Evolutionary conservation across 1,140 invertebrate genomes (phyloP), one percentile per base, ranked within the genome.

Genomic region (Mactra quadrangularis): DNA sequence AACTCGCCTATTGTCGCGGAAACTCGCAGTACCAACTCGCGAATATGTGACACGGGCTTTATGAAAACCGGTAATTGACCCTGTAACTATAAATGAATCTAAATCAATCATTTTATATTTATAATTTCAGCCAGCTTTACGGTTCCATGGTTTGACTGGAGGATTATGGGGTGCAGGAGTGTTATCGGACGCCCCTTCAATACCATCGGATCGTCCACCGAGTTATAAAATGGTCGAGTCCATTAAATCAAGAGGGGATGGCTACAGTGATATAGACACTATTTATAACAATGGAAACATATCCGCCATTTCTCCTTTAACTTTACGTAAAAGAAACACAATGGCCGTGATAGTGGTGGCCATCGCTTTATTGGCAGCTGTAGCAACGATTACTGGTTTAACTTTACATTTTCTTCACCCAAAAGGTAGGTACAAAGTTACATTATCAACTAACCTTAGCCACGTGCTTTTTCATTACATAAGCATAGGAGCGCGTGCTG

Each of bases 91-190:
- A n/a, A n/a, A n/a, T n/a, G n/a, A n/a, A n/a, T n/a, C n/a, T n/a
- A n/a, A n/a, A n/a, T n/a, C n/a, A n/a, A n/a, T n/a, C n/a, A n/a
- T n/a, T n/a, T n/a, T n/a, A 41, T 41, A 7, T 41, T 15, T 41
- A 6, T 7, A 7, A 41, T 68, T 66, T 38, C 68, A 82, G 78
- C 78, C 78, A 31, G 78, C 78, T 15, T 31, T 82, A 33, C 78
- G 78, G 17, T 82, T 82, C 45, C 78, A 82, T 52, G 78, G 78
- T 2, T 11, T 72, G 3, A 71, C 66, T n/a, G 66, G 66, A 15
- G 68, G 55, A n/a, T 13, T 82, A 27, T 82, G 78, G 78, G 68
- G 64, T 50, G 38, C 38, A 7, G 35, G 60, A 41, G 78, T 38
- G n/a, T 50, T 71, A 22, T 59, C 57, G 4, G 53, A 52, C 29